Evolutionary conservation across 2,888 invertebrate genomes (phyloP).

Genomic region (Erebia ligea): DNA sequence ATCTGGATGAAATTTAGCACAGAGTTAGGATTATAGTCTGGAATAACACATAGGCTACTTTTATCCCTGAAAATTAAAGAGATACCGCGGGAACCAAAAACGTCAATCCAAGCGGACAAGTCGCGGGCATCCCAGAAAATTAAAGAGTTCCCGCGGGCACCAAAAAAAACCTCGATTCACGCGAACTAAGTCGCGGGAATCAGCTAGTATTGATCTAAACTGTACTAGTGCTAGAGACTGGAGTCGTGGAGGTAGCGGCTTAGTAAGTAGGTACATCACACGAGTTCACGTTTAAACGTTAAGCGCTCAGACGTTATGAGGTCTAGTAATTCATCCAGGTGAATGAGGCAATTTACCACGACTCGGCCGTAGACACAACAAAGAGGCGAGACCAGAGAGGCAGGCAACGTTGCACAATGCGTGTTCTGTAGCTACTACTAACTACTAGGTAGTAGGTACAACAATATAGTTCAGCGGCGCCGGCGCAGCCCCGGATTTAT

Average conservation of each 20-base stretch:
- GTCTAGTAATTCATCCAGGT: slow-evolving; percentile 57
- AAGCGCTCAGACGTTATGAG: slow-evolving; percentile 43
- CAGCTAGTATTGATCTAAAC: too few relatives aligned
- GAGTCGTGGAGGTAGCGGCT: slow-evolving; percentile 44
- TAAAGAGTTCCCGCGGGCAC: too few relatives aligned
- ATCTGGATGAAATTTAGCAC: too few relatives aligned
- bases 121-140: too few relatives aligned
- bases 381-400: slow-evolving; percentile 54
- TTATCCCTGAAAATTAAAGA: too few relatives aligned
- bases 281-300: slow-evolving; percentile 44
- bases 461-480: slow-evolving; percentile 43
- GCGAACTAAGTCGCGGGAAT: too few relatives aligned
- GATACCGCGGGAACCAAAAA: too few relatives aligned
- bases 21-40: too few relatives aligned
- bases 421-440: slow-evolving; percentile 39
- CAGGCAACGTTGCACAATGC: slow-evolving; percentile 56
- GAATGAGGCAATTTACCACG: slow-evolving; percentile 58
- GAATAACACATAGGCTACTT: too few relatives aligned
- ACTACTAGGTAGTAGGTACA: background rate
- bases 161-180: too few relatives aligned
- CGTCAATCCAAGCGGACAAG: too few relatives aligned
- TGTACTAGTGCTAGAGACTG: background rate
- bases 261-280: slow-evolving; percentile 40
- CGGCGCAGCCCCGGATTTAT: slow-evolving; percentile 56
- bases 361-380: slow-evolving; percentile 55